phyloP scores from a whole-genome alignment of 1,140 invertebrate species.

The Drosophila kohkoa region DNA sequence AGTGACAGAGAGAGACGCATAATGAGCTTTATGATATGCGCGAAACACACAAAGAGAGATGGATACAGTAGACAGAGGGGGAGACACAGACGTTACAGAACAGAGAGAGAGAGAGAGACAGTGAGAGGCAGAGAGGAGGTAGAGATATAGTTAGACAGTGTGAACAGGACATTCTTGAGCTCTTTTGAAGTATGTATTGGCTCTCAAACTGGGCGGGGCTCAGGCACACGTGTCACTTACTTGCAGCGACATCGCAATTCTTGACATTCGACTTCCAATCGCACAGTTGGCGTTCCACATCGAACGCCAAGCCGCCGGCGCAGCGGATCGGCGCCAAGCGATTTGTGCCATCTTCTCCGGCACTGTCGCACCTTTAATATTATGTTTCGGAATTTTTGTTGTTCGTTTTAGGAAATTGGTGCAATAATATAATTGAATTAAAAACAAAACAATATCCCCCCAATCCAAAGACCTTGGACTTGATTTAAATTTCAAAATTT shows the following conservation, averaged over 20 bases:
- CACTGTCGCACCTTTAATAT: slow-evolving; percentile 93
- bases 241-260: slow-evolving; percentile 96
- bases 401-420: slow-evolving; percentile 25
- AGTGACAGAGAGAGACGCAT: slow-evolving; percentile 59
- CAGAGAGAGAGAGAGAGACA: slow-evolving; percentile 10
- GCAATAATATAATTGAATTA: slow-evolving; percentile 20
- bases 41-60: slow-evolving; percentile 43
- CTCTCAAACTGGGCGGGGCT: slow-evolving; percentile 34
- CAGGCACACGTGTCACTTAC: slow-evolving; percentile 88
- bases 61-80: slow-evolving; percentile 37
- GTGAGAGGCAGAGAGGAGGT: slow-evolving; percentile 10
- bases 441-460: slow-evolving; percentile 45
- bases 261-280: slow-evolving; percentile 98
- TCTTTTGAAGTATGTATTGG: slow-evolving; percentile 54
- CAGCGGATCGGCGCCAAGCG: slow-evolving; percentile 94
- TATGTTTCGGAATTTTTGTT: slow-evolving; percentile 35
- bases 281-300: slow-evolving; percentile 97
- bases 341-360: slow-evolving; percentile 92
- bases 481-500: not conserved
- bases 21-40: slow-evolving; percentile 33
- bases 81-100: slow-evolving; percentile 23
- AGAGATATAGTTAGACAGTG: slow-evolving; percentile 38
- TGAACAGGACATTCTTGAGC: slow-evolving; percentile 43
- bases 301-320: slow-evolving; percentile 95
- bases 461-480: slow-evolving; percentile 4